Percentiles rank a stretch among this genome's conserved stretches.
phyloP scores from a whole-genome alignment of 2,888 invertebrate species.

The Podabrus alpinus region DNA sequence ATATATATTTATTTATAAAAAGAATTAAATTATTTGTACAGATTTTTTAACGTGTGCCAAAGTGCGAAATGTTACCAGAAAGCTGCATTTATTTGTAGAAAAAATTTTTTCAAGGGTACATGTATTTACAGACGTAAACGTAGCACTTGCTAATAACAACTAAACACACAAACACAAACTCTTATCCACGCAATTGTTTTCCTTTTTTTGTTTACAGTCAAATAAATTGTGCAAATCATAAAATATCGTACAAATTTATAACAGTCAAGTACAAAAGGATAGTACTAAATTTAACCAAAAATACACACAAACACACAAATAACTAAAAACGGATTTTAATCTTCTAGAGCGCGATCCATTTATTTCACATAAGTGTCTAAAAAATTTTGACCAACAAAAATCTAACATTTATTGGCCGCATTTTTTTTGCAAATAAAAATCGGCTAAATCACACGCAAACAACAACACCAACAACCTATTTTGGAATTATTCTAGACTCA shows the following conservation, averaged over 20 bases:
- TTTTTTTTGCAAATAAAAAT: background rate
- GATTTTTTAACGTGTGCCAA: slow-evolving; percentile 58
- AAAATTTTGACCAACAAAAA: slow-evolving; percentile 41
- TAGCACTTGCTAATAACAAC: slow-evolving; percentile 42
- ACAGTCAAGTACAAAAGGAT: slow-evolving; percentile 44
- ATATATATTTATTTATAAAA: slow-evolving; percentile 57
- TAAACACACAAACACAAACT: slow-evolving; percentile 40
- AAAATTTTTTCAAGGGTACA: slow-evolving; percentile 53
- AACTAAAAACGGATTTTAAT: slow-evolving; percentile 23
- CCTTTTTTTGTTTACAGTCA: slow-evolving; percentile 33
- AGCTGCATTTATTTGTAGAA: slow-evolving; percentile 53
- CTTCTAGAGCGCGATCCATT: slow-evolving; percentile 51
- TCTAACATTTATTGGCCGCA: slow-evolving; percentile 43
- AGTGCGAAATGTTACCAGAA: slow-evolving; percentile 58
- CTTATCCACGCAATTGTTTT: slow-evolving; percentile 28
- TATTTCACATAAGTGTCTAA: slow-evolving; percentile 49
- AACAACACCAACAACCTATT: slow-evolving; percentile 14
- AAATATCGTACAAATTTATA: slow-evolving; percentile 42
- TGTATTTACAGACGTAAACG: slow-evolving; percentile 51
- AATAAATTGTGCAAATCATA: slow-evolving; percentile 33
- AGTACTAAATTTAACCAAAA: slow-evolving; percentile 38
- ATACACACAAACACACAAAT: too few relatives aligned
- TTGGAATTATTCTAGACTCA: slow-evolving; percentile 17
- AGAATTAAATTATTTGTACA: slow-evolving; percentile 59
- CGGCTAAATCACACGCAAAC: slow-evolving; percentile 12